Conservation (phyloP, 2,888 invertebrate genomes). For the Mythimna ferrago region DNA sequence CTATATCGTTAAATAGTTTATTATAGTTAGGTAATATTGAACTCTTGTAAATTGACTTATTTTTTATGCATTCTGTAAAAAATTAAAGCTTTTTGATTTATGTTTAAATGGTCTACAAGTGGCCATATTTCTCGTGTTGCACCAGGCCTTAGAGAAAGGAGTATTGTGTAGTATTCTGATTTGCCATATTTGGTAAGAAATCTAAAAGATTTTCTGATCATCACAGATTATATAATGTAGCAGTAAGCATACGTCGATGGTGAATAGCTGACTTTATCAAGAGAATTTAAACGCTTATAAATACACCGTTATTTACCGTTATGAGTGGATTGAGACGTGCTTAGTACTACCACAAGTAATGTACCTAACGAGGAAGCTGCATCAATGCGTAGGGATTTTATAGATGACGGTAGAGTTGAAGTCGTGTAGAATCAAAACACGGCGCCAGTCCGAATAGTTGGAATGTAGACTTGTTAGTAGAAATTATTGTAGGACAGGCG, state of each 20-base stretch:
- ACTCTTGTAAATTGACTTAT: slow-evolving; percentile 20
- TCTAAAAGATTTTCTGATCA: slow-evolving; percentile 38
- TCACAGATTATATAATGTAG: slow-evolving; percentile 13
- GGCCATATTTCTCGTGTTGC: slow-evolving; percentile 12
- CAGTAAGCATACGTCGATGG: slow-evolving; percentile 14
- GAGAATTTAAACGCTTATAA: neutral
- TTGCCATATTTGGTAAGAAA: slow-evolving; percentile 51
- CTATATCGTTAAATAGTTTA: slow-evolving; percentile 3
- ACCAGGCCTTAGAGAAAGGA: slow-evolving; percentile 24
- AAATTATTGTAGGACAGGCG: slow-evolving; percentile 47
- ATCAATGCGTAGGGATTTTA: slow-evolving; percentile 19
- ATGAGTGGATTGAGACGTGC: neutral
- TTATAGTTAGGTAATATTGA: slow-evolving; percentile 24
- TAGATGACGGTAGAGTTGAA: neutral
- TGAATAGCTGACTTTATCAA: neutral
- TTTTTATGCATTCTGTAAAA: slow-evolving; percentile 24
- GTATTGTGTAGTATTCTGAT: slow-evolving; percentile 23
- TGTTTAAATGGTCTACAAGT: slow-evolving; percentile 1
- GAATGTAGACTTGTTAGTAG: slow-evolving; percentile 54
- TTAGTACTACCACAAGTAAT: slow-evolving; percentile 18
- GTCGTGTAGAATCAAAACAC: slow-evolving; percentile 44
- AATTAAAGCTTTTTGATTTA: neutral
- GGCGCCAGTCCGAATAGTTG: slow-evolving; percentile 31
- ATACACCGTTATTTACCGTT: neutral
- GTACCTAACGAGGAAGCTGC: slow-evolving; percentile 32